phyloP scores from a whole-genome alignment of 2,888 invertebrate species.

The Neoaliturus tenellus region DNA sequence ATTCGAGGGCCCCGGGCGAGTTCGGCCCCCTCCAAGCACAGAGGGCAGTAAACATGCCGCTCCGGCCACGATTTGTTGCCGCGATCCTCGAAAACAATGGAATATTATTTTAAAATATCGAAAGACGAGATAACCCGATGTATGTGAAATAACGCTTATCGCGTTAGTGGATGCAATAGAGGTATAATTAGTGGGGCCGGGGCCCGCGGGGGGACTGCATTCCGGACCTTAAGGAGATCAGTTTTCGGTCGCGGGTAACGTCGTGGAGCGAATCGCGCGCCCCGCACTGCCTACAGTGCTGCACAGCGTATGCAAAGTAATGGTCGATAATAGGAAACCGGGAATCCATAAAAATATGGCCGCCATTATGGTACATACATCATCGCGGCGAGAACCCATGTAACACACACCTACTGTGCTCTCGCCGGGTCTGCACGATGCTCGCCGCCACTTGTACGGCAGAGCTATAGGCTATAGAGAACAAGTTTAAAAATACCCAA shows the following conservation, averaged over 20 bases:
- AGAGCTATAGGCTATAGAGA: no score
- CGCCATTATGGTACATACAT: constrained; percentile 21
- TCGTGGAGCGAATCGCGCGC: constrained; percentile 10
- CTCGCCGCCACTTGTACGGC: no score
- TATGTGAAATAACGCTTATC: constrained; percentile 53
- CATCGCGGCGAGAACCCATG: neutral
- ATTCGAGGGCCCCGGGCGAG: constrained; percentile 51
- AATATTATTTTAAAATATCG: constrained; percentile 59
- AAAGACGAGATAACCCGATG: constrained; percentile 52
- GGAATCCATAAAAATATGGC: constrained; percentile 18
- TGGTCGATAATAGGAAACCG: constrained; percentile 34
- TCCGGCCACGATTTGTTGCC: constrained; percentile 44
- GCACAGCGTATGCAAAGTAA: constrained; percentile 28
- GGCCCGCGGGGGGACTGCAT: constrained; percentile 13
- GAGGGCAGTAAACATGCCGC: constrained; percentile 30
- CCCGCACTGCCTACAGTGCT: constrained; percentile 34
- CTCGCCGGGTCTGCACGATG: no score
- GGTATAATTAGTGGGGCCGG: constrained; percentile 31
- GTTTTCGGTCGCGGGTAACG: constrained; percentile 14
- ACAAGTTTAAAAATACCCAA: no score
- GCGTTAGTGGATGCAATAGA: constrained; percentile 47
- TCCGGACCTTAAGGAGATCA: constrained; percentile 48
- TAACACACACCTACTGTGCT: constrained; percentile 15
- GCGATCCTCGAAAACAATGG: constrained; percentile 56
- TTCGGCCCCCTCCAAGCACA: constrained; percentile 33